Evolutionary conservation across 2,113 vertebrate species (phyloP), one percentile per base, ranked within the genome.

Genomic region (Oncorhynchus tshawytscha): DNA sequence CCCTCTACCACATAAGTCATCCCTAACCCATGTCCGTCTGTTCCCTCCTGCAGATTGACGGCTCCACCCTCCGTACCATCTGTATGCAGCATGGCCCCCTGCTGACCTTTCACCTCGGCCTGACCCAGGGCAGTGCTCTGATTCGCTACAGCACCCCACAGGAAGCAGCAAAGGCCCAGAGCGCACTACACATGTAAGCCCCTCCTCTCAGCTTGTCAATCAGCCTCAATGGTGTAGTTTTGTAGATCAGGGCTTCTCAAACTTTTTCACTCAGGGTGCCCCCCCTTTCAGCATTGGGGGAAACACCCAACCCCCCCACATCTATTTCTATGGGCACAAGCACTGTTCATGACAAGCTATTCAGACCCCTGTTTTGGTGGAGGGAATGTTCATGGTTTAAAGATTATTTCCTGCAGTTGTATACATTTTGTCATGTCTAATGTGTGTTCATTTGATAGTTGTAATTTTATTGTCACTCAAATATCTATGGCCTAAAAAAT

Each of bases 21-120:
- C 34, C 39, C 76, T 73, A 31, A 29, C 62, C 18, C 71, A 48
- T n/a, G 0, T 68, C 1, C 67, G 31, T 81, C 2, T 49, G 74
- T 22, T 1, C 64, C 51, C 39, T 45, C 16, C 57, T 72, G 22
- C 88, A 99, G 97, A 99, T 99, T 45, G 97, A 99, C 87, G 98
- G 98, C 86, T 99, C 98, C 85, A 99, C 98, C 81, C 93, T 99
- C 90, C 94, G 97, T 88, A 99, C 98, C 88, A 99, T 99, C 92
- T 99, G 98, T 95, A 98, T 99, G 98, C 98, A 99, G 96, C 98
- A 99, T 67, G 98, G 98, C 72, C 98, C 98, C 75, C 94, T 99
- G 93, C 93, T 99, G 94, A 99, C 98, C 95, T 99, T 99, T 95
- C 98, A 99, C 93, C 96, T 99, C 86, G 98, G 98, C 93, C 94